Evolutionary conservation across 23 tunicate species (phyloP).

Genomic region (Aplidium turbinatum): DNA sequence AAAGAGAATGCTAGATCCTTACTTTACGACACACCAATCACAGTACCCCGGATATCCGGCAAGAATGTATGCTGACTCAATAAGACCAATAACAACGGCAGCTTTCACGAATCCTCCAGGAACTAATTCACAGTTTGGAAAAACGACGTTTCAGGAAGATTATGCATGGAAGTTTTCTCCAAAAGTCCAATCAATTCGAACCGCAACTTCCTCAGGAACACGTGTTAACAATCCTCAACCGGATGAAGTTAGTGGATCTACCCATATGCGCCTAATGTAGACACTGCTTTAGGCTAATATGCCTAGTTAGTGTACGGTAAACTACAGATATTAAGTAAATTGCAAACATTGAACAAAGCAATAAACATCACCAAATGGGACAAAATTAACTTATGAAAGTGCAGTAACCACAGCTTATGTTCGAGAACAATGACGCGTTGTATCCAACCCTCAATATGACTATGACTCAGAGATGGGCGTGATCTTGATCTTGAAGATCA

Average conservation of each 20-base stretch:
- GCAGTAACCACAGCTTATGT: too few species aligned
- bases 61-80: constrained; percentile 53
- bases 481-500: too few species aligned
- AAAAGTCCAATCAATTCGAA: constrained; percentile 62
- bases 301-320: too few species aligned
- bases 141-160: constrained; percentile 53
- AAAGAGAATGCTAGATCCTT: constrained; percentile 60
- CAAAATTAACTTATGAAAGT: too few species aligned
- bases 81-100: constrained; percentile 59
- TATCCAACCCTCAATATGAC: too few species aligned
- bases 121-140: constrained; percentile 38
- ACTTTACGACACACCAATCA: constrained; percentile 63
- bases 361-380: too few species aligned
- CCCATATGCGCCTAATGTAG: too few species aligned
- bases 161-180: constrained; percentile 55
- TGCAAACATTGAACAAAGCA: too few species aligned
- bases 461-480: too few species aligned
- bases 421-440: too few species aligned
- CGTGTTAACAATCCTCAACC: constrained; percentile 84
- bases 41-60: constrained; percentile 61
- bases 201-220: constrained; percentile 75
- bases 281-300: too few species aligned
- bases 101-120: constrained; percentile 58
- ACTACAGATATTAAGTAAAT: too few species aligned
- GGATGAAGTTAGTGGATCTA: constrained; percentile 58